Percentiles rank a stretch among this genome's conserved stretches.
phyloP scores from a whole-genome alignment of 2,888 invertebrate genomes.

The Junonia oenone region DNA sequence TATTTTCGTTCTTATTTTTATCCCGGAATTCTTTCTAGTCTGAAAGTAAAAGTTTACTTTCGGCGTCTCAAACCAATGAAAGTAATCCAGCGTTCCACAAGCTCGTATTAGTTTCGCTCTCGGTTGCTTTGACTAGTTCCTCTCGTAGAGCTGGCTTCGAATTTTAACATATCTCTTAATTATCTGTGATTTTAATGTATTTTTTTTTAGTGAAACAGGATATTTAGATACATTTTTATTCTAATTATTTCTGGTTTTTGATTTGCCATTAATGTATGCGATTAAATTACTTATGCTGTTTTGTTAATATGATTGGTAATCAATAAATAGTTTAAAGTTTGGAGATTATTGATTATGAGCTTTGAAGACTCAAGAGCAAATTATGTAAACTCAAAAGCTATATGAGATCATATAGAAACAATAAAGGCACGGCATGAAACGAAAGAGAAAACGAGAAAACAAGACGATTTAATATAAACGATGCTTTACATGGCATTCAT shows the following conservation, averaged over 20 bases:
- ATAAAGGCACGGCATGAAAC: neutral
- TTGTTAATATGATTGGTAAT: neutral
- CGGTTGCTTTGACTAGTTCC: conserved; percentile 36
- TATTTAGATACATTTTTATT: neutral
- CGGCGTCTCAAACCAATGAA: conserved; percentile 67
- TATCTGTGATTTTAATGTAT: neutral
- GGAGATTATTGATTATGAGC: too few relatives aligned
- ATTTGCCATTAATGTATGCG: neutral
- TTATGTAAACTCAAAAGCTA: too few relatives aligned
- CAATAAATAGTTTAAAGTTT: too few relatives aligned
- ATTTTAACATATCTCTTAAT: neutral
- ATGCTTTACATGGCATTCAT: neutral
- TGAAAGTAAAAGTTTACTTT: conserved; percentile 75
- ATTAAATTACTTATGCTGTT: neutral
- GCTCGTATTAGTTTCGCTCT: conserved; percentile 70
- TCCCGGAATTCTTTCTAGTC: conserved; percentile 16
- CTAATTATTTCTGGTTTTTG: neutral
- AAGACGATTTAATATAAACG: neutral
- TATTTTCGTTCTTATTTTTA: conserved; percentile 1
- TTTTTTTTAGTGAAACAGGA: neutral
- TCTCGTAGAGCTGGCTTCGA: conserved; percentile 6
- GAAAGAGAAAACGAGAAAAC: neutral
- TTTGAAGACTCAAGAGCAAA: too few relatives aligned
- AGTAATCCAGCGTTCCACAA: conserved; percentile 59
- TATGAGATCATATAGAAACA: neutral